Evolutionary conservation across 2,888 invertebrate species (phyloP).

Genomic region (Diloba caeruleocephala): DNA sequence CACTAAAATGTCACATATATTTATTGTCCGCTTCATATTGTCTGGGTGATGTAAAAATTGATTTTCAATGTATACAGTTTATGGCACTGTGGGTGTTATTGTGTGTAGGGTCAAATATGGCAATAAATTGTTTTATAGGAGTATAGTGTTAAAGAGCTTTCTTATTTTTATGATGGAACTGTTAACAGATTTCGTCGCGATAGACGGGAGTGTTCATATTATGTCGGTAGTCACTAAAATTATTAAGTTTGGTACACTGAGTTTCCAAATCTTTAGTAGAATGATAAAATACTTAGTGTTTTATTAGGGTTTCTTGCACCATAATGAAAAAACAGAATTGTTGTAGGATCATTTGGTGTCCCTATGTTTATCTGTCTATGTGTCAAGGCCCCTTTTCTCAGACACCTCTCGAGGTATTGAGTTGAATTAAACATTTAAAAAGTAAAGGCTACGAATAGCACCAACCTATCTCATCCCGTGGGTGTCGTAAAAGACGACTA

Average conservation of each 20-base stretch:
- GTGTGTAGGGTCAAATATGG: conserved; percentile 61
- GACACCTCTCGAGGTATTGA: too few relatives aligned
- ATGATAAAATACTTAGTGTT: too few relatives aligned
- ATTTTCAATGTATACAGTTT: conserved; percentile 70
- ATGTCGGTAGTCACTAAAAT: conserved; percentile 2
- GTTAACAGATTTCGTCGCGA: conserved; percentile 43
- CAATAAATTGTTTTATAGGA: conserved; percentile 71
- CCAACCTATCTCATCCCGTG: too few relatives aligned
- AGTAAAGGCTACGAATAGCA: too few relatives aligned
- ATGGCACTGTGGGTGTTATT: conserved; percentile 67
- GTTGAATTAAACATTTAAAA: too few relatives aligned
- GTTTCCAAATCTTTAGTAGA: too few relatives aligned
- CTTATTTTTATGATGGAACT: conserved; percentile 52
- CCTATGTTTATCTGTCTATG: too few relatives aligned
- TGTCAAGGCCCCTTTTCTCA: too few relatives aligned
- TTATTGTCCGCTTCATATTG: conserved; percentile 45
- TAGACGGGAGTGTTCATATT: conserved; percentile 8
- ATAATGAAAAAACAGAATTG: too few relatives aligned
- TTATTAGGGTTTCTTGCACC: background rate
- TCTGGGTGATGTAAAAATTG: conserved; percentile 72
- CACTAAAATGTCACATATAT: conserved; percentile 47
- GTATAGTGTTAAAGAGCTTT: conserved; percentile 57
- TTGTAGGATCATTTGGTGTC: too few relatives aligned
- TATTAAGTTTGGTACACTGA: background rate
- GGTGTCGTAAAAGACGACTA: too few relatives aligned